A percentile compares a stretch with the other conserved stretches of the same genome.
phyloP scores from a whole-genome alignment of 2,797 vertebrate genomes.

The Aselliscus stoliczkanus region DNA sequence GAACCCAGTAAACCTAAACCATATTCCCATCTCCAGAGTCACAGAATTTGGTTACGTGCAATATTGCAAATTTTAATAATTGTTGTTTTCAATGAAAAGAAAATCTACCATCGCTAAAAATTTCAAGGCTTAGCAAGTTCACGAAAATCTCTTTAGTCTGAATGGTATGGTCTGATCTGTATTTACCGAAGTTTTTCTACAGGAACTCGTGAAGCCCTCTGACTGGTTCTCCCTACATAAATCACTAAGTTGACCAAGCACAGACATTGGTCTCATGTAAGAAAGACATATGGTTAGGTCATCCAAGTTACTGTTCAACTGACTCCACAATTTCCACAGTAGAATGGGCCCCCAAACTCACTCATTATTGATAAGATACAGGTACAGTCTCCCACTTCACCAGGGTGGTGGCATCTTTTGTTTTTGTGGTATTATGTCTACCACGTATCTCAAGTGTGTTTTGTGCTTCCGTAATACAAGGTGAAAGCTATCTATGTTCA shows the following conservation, averaged over 20 bases:
- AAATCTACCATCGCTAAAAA: background rate
- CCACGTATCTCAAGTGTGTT: background rate
- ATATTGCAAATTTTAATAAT: background rate
- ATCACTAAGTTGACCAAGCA: background rate
- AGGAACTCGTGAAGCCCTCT: background rate
- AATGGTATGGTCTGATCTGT: background rate
- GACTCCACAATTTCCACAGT: background rate
- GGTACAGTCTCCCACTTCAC: background rate
- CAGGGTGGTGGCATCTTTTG: background rate
- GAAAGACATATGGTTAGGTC: background rate
- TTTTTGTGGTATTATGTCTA: background rate
- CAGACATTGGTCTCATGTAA: background rate
- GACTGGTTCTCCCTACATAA: background rate
- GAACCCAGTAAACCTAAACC: background rate
- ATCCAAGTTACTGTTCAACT: background rate
- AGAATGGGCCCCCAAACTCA: background rate
- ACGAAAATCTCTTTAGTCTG: background rate
- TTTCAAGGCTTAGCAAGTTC: background rate
- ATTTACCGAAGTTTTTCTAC: background rate
- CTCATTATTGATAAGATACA: background rate
- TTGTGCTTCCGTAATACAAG: background rate
- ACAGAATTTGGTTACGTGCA: background rate
- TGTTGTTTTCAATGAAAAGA: background rate
- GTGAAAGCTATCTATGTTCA: background rate
- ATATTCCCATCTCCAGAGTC: background rate